Conservation (phyloP, 2,888 invertebrate species). For the Seira sanloemensis region DNA sequence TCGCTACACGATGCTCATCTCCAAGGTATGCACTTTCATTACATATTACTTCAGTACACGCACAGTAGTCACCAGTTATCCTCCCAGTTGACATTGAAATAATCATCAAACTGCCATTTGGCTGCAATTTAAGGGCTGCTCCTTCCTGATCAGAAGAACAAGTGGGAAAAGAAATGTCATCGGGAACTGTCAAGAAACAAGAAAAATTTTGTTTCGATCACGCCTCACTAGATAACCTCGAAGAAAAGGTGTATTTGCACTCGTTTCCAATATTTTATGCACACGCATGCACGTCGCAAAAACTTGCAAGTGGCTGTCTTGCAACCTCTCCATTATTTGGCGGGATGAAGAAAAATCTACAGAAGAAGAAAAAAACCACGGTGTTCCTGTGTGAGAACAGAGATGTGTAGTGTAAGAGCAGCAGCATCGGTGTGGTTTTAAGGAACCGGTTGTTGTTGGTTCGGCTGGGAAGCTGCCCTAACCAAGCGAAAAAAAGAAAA, state of each 20-base stretch:
- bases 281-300: neutral
- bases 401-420: neutral
- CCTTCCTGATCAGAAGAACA: neutral
- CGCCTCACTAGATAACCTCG: constrained; percentile 15
- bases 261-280: neutral
- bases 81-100: neutral
- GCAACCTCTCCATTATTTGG: too few species aligned
- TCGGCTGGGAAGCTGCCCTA: neutral
- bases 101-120: neutral
- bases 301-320: too few species aligned
- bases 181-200: constrained; percentile 24
- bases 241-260: too few species aligned
- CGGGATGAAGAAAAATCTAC: too few species aligned
- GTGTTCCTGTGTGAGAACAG: neutral
- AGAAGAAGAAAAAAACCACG: too few species aligned
- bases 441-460: constrained; percentile 53
- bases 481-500: constrained; percentile 25
- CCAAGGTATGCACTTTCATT: too few species aligned
- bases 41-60: too few species aligned
- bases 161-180: constrained; percentile 40
- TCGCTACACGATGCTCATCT: too few species aligned
- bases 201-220: constrained; percentile 19
- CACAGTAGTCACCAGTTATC: neutral
- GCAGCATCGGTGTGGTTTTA: neutral
- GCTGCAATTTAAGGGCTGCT: neutral